Base-by-base conservation (phyloP, 1,140 invertebrate genomes). In the Idris sp. region DNA sequence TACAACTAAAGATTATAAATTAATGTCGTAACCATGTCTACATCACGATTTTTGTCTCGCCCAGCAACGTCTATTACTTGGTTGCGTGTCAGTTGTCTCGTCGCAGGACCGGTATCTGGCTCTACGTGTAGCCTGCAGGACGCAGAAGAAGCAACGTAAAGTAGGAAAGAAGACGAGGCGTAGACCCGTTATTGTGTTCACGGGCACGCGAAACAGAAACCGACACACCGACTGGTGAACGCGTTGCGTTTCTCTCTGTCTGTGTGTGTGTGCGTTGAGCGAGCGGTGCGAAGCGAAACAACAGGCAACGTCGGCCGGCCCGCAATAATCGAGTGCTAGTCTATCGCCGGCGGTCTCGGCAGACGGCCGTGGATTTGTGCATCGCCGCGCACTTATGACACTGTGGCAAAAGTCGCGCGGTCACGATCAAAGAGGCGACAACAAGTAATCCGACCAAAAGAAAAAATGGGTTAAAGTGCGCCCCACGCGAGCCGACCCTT, bases 311-410 rank as follows among this genome's bases (percentile, higher is more conserved):
- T 43, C 46, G 16, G 15, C 48, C 56, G 54, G 54, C 25, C 44
- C 44, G 54, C 54, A 30, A 61, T 36, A 44, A 43, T 43, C 51
- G 58, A 56, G 58, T 33, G 59, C 35, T 73, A 73, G 69, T 73
- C 69, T 58, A 73, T 73, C 59, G 69, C 69, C 59, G 69, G 59
- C 69, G 46, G 69, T 58, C 69, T 65, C 69, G 59, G 69, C 59
- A 58, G 67, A 48, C 67, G 62, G 62, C 41, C 33, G 62, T 41
- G 36, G 18, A 38, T 16, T 43, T 44, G 18, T 16, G 46, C 38
- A 25, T 49, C 35, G 36, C 6, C 41, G 14, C 30, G 22, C 48
- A 13, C 30, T 10, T 25, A 26, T 41, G 1, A n/a, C 30, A 10
- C n/a, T 38, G 2, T n/a, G 28, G 3, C 22, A 7, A 25, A 3